Conservation (phyloP, 2,113 vertebrate species). For the Dendropsophus ebraccatus region DNA sequence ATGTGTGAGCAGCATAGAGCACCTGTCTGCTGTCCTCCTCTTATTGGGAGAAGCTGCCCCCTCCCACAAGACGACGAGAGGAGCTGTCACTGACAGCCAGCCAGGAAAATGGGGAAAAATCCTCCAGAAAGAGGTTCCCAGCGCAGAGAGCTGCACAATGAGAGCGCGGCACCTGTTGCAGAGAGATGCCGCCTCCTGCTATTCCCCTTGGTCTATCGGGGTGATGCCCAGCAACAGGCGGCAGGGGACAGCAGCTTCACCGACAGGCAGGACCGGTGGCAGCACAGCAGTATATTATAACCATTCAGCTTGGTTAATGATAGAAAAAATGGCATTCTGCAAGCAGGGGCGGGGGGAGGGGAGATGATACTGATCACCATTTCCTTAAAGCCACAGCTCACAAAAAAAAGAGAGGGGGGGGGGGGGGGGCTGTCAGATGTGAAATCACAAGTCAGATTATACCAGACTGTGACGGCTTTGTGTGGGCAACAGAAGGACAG, state of each 20-base stretch:
- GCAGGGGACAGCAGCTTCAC: constrained; percentile 54
- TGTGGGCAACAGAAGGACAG: neutral
- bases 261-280: constrained; percentile 46
- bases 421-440: neutral
- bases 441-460: neutral
- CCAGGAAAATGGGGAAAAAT: constrained; percentile 31
- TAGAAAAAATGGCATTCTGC: constrained; percentile 47
- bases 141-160: neutral
- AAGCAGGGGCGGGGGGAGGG: constrained; percentile 2
- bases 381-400: constrained; percentile 48
- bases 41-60: constrained; percentile 57
- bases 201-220: constrained; percentile 58
- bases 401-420: neutral
- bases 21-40: constrained; percentile 56
- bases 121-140: neutral
- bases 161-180: constrained; percentile 73
- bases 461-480: neutral
- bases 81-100: constrained; percentile 22
- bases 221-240: constrained; percentile 65
- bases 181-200: constrained; percentile 64
- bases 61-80: constrained; percentile 39
- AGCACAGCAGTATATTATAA: constrained; percentile 51
- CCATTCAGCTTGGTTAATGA: constrained; percentile 57
- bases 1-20: neutral
- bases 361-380: constrained; percentile 39